phyloP scores from a whole-genome alignment of 2,888 invertebrate species.

The Pseudanteris insignis region DNA sequence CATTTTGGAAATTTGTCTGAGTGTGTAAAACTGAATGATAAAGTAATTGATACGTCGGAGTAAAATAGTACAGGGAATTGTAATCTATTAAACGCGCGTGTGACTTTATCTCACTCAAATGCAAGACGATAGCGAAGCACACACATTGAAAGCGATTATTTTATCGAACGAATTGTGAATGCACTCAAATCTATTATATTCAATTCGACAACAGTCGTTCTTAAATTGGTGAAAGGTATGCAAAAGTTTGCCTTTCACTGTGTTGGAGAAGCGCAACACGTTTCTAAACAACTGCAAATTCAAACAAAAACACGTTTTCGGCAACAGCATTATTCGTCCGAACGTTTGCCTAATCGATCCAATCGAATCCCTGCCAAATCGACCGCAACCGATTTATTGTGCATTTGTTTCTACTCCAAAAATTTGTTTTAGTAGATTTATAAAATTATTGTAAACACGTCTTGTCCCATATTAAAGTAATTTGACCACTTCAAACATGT shows the following conservation, averaged over 20 bases:
- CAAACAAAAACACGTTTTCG: slow-evolving; percentile 17
- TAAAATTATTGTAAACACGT: too few species aligned
- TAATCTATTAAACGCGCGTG: slow-evolving; percentile 31
- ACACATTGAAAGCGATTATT: slow-evolving; percentile 21
- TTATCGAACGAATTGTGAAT: slow-evolving; percentile 14
- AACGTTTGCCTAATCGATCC: background rate
- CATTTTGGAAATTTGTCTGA: too few species aligned
- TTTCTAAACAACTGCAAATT: slow-evolving; percentile 24
- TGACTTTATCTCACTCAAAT: slow-evolving; percentile 40
- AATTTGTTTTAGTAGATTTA: too few species aligned
- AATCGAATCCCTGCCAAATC: too few species aligned
- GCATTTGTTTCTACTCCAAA: too few species aligned
- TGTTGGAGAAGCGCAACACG: slow-evolving; percentile 36
- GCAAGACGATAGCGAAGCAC: slow-evolving; percentile 25
- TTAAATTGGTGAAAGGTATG: slow-evolving; percentile 43
- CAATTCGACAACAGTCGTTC: slow-evolving; percentile 34
- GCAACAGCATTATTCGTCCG: slow-evolving; percentile 11
- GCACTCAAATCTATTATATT: slow-evolving; percentile 40
- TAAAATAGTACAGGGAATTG: slow-evolving; percentile 23
- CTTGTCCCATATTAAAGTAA: too few species aligned
- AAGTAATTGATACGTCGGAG: slow-evolving; percentile 29
- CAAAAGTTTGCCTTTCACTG: slow-evolving; percentile 42
- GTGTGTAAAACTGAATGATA: slow-evolving; percentile 23
- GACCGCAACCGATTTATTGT: too few species aligned
- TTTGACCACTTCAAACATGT: too few species aligned